phyloP scores from a whole-genome alignment of 2,888 invertebrate species.

The Campopleginae sp. region DNA sequence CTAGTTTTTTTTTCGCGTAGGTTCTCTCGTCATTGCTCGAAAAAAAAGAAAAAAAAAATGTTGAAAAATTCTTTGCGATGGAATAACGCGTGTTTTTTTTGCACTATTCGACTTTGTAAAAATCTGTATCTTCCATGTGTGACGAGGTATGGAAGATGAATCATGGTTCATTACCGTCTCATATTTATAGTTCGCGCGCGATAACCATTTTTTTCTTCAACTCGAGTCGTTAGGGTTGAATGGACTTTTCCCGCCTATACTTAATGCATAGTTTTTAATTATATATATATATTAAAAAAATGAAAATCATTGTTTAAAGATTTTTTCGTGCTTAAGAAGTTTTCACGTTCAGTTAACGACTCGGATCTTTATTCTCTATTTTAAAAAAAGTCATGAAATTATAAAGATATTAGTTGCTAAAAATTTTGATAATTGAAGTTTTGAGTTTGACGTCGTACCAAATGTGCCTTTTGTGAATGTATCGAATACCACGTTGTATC shows the following conservation, averaged over 20 bases:
- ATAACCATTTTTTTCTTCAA: constrained; percentile 24
- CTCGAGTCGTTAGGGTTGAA: constrained; percentile 20
- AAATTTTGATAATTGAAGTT: constrained; percentile 32
- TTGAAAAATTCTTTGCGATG: neutral
- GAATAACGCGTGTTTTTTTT: constrained; percentile 4
- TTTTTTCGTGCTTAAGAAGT: constrained; percentile 10
- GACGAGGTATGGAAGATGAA: constrained; percentile 11
- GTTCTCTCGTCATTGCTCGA: neutral
- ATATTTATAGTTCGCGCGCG: constrained; percentile 32
- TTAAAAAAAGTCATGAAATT: constrained; percentile 17
- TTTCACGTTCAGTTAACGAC: constrained; percentile 2
- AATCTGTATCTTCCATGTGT: constrained; percentile 32
- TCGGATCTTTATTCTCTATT: neutral
- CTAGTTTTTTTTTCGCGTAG: constrained; percentile 25
- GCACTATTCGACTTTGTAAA: constrained; percentile 19
- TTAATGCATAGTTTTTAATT: constrained; percentile 3
- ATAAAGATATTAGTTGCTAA: constrained; percentile 11
- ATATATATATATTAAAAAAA: neutral
- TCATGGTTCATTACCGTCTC: constrained; percentile 20
- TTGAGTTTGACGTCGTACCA: constrained; percentile 31
- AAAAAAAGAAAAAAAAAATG: neutral
- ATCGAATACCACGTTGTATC: constrained; percentile 33
- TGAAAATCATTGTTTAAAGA: constrained; percentile 26
- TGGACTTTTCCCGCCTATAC: constrained; percentile 20
- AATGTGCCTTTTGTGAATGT: constrained; percentile 41